These are phyloP conservation scores for Diplolepis rosae DNA, from an alignment of 2,888 invertebrate species.

Conservation along the genomic window DNA sequence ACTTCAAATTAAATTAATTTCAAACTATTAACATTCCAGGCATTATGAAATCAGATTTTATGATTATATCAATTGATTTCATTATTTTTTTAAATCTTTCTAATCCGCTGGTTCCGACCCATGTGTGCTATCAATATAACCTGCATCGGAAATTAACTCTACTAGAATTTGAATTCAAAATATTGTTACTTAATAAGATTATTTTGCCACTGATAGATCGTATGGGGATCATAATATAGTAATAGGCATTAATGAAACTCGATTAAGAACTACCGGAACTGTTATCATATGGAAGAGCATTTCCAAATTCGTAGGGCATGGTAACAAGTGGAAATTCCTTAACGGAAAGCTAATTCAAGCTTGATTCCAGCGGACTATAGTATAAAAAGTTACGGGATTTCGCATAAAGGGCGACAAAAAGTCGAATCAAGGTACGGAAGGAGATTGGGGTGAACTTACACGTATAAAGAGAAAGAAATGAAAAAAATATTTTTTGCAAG, in stretches of 20 bases:
- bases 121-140: no score
- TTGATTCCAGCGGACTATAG: constrained; percentile 42
- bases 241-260: constrained; percentile 18
- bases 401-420: constrained; percentile 36
- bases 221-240: no score
- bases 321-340: constrained; percentile 50
- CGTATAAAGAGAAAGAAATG: constrained; percentile 17
- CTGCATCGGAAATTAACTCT: no score
- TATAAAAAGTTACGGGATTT: constrained; percentile 45
- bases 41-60: no score
- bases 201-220: no score
- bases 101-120: no score
- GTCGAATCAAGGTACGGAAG: constrained; percentile 6
- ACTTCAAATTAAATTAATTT: neutral
- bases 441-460: constrained; percentile 5
- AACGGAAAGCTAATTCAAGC: constrained; percentile 55
- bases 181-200: no score
- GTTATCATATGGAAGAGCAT: constrained; percentile 39
- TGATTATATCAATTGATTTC: no score
- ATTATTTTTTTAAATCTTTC: no score
- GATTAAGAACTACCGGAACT: constrained; percentile 16
- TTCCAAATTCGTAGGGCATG: constrained; percentile 51
- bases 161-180: no score
- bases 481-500: constrained; percentile 23
- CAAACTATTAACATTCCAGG: no score